These are phyloP conservation scores for Peromyscus leucopus DNA, from an alignment of 2,113 vertebrate genomes.

Conservation along the genomic window DNA sequence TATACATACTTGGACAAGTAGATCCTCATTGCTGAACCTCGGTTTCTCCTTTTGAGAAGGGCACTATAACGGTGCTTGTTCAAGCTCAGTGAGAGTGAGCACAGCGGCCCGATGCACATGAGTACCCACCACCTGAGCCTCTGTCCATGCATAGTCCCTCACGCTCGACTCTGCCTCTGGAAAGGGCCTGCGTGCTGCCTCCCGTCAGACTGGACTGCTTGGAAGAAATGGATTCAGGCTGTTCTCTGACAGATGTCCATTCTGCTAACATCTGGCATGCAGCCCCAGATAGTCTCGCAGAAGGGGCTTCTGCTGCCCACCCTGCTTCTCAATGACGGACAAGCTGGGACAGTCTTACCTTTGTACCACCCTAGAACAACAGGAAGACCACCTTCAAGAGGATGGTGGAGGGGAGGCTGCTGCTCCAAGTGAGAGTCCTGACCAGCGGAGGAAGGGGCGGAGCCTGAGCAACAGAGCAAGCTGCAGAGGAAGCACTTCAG, in stretches of 20 bases:
- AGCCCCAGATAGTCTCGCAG: not conserved
- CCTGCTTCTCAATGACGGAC: not conserved
- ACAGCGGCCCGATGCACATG: accelerated
- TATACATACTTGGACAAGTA: not conserved
- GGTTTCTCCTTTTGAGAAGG: not conserved
- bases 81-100: not conserved
- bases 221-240: not conserved
- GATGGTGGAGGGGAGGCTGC: not conserved
- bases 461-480: not conserved
- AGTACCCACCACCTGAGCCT: too few species aligned
- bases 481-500: not conserved
- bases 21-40: slow-evolving; percentile 13
- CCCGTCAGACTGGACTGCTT: not conserved
- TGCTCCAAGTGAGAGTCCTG: not conserved
- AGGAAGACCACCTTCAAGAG: not conserved
- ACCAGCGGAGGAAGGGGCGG: accelerated
- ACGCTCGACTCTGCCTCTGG: not conserved
- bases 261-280: not conserved
- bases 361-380: not conserved
- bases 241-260: not conserved
- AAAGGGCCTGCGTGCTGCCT: not conserved
- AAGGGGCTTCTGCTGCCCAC: accelerated
- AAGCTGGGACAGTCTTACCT: accelerated
- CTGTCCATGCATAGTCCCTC: too few species aligned
- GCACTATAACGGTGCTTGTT: not conserved